These are phyloP conservation scores for Scomber colias DNA, from an alignment of 2,113 vertebrate species.

Conservation along the genomic window DNA sequence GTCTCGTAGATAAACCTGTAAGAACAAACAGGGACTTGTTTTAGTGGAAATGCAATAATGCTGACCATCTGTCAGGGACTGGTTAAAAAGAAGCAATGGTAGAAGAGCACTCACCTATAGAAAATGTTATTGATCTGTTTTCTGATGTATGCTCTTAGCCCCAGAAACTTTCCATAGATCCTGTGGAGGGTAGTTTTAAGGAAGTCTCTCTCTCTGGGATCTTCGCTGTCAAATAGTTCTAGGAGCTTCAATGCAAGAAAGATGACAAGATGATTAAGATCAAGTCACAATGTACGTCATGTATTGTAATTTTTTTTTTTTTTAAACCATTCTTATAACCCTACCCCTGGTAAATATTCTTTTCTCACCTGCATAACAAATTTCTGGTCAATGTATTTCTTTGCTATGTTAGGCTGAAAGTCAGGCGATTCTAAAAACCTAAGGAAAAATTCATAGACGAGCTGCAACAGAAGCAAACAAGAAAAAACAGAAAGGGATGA, in stretches of 20 bases:
- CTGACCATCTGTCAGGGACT: neutral
- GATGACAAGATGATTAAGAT: neutral
- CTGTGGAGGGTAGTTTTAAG: constrained; percentile 98
- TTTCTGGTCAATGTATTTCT: constrained; percentile 99
- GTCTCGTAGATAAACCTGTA: constrained; percentile 99
- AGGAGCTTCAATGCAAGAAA: constrained; percentile 86
- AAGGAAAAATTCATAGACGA: constrained; percentile 99
- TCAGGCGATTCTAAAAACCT: constrained; percentile 99
- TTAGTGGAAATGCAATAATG: neutral
- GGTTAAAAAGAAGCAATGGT: neutral
- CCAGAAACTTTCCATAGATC: constrained; percentile 98
- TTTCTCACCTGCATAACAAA: constrained; percentile 96
- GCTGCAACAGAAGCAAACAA: constrained; percentile 83
- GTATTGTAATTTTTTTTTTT: neutral
- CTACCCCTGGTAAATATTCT: fast-evolving
- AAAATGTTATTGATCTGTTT: constrained; percentile 99
- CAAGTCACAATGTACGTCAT: neutral
- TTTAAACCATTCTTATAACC: neutral
- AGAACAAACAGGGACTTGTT: constrained; percentile 39
- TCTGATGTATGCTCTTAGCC: constrained; percentile 96
- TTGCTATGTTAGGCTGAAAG: constrained; percentile 98
- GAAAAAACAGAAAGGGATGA: neutral
- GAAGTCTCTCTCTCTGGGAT: constrained; percentile 98
- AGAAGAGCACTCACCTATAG: constrained; percentile 91
- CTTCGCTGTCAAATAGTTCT: constrained; percentile 98